Evolutionary conservation across 2,113 vertebrate species (phyloP).

Genomic region (Odocoileus hemionus): DNA sequence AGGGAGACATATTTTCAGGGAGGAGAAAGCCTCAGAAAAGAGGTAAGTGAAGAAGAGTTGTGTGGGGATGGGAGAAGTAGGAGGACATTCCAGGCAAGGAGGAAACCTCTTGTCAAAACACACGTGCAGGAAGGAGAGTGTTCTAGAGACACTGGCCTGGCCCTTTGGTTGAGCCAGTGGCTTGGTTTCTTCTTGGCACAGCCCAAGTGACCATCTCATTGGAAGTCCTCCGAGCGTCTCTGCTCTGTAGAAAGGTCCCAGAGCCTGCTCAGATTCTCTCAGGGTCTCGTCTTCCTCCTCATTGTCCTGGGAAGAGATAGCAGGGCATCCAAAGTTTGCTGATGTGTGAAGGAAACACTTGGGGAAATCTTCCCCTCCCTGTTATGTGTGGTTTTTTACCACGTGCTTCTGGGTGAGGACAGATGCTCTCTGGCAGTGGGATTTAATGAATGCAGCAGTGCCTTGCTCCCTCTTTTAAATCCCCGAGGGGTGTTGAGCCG

Average conservation of each 20-base stretch:
- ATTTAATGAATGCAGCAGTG: conserved; percentile 28
- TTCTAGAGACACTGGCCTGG: not conserved
- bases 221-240: not conserved
- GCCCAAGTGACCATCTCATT: not conserved
- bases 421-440: not conserved
- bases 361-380: not conserved
- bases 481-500: not conserved
- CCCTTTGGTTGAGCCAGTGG: not conserved
- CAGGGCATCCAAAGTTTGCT: not conserved
- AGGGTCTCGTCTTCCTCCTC: not conserved
- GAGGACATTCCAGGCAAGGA: not conserved
- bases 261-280: not conserved
- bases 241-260: not conserved
- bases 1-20: not conserved
- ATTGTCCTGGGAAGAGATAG: not conserved
- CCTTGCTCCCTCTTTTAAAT: not conserved
- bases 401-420: not conserved
- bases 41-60: not conserved
- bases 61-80: no score
- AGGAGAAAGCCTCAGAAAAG: not conserved
- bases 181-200: not conserved
- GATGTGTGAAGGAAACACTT: not conserved
- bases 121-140: not conserved
- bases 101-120: not conserved
- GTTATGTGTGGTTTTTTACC: not conserved